Base-by-base conservation (phyloP, 2,113 vertebrate genomes). In the Puma concolor region DNA sequence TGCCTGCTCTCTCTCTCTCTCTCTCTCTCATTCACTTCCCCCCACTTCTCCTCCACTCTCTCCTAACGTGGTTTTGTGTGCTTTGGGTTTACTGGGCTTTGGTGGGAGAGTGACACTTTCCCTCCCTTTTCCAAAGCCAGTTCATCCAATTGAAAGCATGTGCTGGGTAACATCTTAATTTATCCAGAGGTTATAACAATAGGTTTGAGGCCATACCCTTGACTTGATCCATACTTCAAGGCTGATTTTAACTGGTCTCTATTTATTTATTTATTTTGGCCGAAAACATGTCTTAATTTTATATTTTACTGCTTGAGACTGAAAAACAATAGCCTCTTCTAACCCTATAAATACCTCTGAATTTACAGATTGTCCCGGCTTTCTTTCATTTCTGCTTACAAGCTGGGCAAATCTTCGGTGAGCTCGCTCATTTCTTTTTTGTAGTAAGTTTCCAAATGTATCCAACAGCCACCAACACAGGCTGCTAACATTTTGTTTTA, bases 231-330 rank as follows among this genome's bases (percentile, higher is more conserved):
- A 50, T 71, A n/a, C 36, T 72, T 77, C 36, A 63, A 72, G 81
- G 44, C 7, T 89, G 44, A 50, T 71, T 94, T 91, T 95, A 77
- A 36, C 31, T 48, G 12, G 17, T 15, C 1, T 14, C 81, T 72
- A 48, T 29, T 90, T 91, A 23, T 72, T 41, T 23, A 54, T 72
- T 71, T 72, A 41, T 44, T 41, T 44, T 76, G 3, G 14, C 57
- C 72, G n/a, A 77, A 96, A 87, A 67, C 41, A 72, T 52, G 88
- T 88, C 63, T 74, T 52, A 29, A 76, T 97, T 95, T 76, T n/a
- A 7, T 93, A 60, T 88, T 63, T 92, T 91, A 69, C 38, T 86
- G 63, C 27, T 83, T 83, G 67, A 80, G 66, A 88, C 48, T 76
- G 52, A 91, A 63, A 94, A 94, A 79, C 14, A 74, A 4, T 95